A percentile compares a stretch with the other conserved stretches of the same genome.
Evolutionary conservation across 2,797 vertebrate species (phyloP).

Genomic region (Enteromius treurensis): DNA sequence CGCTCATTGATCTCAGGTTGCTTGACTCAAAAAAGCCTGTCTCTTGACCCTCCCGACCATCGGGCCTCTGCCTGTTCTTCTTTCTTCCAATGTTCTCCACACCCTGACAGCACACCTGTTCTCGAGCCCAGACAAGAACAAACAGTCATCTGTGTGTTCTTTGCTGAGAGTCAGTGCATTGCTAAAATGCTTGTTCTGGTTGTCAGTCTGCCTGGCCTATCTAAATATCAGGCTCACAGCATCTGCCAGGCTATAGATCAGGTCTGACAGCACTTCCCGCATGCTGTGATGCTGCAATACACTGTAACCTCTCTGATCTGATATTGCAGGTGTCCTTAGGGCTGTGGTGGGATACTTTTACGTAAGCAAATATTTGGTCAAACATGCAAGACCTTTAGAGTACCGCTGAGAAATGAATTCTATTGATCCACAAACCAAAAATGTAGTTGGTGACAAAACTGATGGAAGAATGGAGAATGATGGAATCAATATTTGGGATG

Average conservation of each 20-base stretch:
- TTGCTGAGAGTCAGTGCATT: conserved; percentile 80
- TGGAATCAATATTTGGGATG: conserved; percentile 12
- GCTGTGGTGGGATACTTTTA: conserved; percentile 25
- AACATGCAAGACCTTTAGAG: not conserved
- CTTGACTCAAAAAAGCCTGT: not conserved
- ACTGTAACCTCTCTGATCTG: conserved; percentile 2
- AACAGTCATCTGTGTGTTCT: conserved; percentile 74
- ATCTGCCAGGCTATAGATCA: conserved; percentile 41
- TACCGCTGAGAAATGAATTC: not conserved
- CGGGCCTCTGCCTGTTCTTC: conserved; percentile 25
- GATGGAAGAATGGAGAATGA: not conserved
- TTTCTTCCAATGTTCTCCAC: conserved; percentile 32
- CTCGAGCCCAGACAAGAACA: conserved; percentile 71
- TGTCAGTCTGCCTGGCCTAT: conserved; percentile 52
- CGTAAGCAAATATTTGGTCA: conserved; percentile 27
- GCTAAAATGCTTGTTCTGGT: conserved; percentile 74
- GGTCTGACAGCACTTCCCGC: conserved; percentile 18
- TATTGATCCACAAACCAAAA: conserved; percentile 3
- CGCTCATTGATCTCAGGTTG: not conserved
- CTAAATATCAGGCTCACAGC: conserved; percentile 29
- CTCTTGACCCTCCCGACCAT: not conserved
- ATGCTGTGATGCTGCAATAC: conserved; percentile 12
- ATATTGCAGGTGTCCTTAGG: conserved; percentile 20
- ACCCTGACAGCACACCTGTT: conserved; percentile 75
- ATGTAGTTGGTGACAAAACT: not conserved